A percentile compares a stretch with the other conserved stretches of the same genome.
Conservation (phyloP, 1,140 invertebrate species). For the Drosophila takahashii region DNA sequence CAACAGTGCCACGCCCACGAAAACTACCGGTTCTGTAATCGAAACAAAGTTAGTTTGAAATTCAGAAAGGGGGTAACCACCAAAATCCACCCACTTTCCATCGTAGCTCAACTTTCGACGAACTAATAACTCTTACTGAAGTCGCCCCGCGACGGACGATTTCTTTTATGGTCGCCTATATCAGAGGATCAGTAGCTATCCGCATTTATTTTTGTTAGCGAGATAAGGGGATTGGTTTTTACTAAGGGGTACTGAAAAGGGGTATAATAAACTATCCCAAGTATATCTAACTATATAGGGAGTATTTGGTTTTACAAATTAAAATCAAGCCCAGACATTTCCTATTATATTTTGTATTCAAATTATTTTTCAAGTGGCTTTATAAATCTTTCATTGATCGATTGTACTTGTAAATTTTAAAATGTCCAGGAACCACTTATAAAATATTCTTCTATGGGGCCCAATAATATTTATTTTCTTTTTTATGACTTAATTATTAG, state of each 20-base stretch:
- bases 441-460: not conserved
- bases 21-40: not conserved
- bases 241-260: not conserved
- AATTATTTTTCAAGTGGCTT: too few species aligned
- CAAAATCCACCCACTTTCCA: conserved; percentile 22
- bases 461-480: not conserved
- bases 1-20: conserved; percentile 2
- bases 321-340: too few species aligned
- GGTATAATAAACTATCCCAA: not conserved
- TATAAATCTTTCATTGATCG: not conserved
- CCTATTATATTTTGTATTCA: too few species aligned
- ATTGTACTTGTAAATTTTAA: not conserved
- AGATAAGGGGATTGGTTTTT: conserved; percentile 33
- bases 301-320: too few species aligned
- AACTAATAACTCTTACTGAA: conserved; percentile 16
- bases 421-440: too few species aligned
- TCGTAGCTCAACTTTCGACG: conserved; percentile 22
- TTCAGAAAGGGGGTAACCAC: too few species aligned
- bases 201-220: conserved; percentile 16
- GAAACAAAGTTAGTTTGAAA: not conserved
- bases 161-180: conserved; percentile 33
- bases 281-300: too few species aligned
- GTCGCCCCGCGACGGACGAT: not conserved
- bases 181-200: conserved; percentile 37
- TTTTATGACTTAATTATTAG: not conserved